These are phyloP conservation scores for Lathamus discolor DNA, from an alignment of 2,113 vertebrate genomes.

Conservation along the genomic window DNA sequence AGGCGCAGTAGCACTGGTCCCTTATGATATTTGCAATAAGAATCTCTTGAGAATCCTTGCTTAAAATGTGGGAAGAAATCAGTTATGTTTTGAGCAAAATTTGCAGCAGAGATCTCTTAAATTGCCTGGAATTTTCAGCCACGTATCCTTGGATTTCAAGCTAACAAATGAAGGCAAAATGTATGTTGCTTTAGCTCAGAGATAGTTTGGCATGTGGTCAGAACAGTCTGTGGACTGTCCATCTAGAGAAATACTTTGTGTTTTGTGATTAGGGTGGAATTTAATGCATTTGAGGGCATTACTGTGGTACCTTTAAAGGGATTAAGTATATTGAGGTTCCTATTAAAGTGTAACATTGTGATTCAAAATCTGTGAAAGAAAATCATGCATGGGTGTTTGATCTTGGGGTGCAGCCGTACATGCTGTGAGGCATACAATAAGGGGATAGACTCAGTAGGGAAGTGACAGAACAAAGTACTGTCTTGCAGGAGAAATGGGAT, in stretches of 20 bases:
- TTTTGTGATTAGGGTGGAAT: conserved; percentile 46
- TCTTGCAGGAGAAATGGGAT: conserved; percentile 72
- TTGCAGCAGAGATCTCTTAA: not conserved
- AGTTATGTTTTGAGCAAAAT: not conserved
- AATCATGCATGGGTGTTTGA: conserved; percentile 70
- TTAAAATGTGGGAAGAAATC: not conserved
- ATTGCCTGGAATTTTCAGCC: not conserved
- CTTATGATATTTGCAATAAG: not conserved
- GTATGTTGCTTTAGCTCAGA: not conserved
- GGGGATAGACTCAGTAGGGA: conserved; percentile 65
- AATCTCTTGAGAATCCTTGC: not conserved
- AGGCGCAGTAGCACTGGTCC: not conserved
- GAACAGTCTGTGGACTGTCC: conserved; percentile 4
- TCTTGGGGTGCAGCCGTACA: conserved; percentile 67
- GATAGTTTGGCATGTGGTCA: conserved; percentile 20
- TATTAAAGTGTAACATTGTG: conserved; percentile 66
- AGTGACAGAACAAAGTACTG: conserved; percentile 71
- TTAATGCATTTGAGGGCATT: conserved; percentile 60
- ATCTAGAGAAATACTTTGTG: conserved; percentile 34
- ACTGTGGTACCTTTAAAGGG: conserved; percentile 56
- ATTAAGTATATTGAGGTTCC: conserved; percentile 63
- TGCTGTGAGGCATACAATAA: conserved; percentile 70
- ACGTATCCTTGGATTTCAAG: not conserved
- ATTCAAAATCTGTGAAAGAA: conserved; percentile 71
- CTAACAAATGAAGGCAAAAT: not conserved